Conservation (phyloP, 2,888 invertebrate species). For the Argyresthia albistria region DNA sequence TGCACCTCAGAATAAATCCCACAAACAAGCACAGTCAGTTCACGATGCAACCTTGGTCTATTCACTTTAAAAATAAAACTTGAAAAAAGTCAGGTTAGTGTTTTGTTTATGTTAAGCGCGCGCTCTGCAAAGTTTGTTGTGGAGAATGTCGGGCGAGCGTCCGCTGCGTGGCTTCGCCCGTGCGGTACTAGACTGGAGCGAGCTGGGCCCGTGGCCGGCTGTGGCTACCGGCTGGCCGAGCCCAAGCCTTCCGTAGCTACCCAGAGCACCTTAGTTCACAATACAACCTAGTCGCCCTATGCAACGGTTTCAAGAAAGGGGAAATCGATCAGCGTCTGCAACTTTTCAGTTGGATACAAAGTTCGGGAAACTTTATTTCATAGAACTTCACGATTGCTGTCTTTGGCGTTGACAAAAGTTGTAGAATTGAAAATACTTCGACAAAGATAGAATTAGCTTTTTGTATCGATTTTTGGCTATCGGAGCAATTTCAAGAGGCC, state of each 20-base stretch:
- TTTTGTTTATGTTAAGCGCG: conserved; percentile 27
- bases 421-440: too few relatives aligned
- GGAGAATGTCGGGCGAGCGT: conserved; percentile 32
- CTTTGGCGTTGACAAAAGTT: too few relatives aligned
- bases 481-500: too few relatives aligned
- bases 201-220: conserved; percentile 19
- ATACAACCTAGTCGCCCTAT: not conserved
- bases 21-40: too few relatives aligned
- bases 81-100: conserved; percentile 17
- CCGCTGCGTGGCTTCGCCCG: conserved; percentile 46
- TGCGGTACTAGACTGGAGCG: conserved; percentile 45
- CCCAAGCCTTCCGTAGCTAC: not conserved
- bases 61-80: not conserved
- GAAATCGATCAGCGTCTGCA: not conserved
- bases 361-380: too few relatives aligned
- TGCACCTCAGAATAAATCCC: too few relatives aligned
- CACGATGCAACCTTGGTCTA: too few relatives aligned
- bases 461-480: too few relatives aligned
- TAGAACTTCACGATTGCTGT: too few relatives aligned
- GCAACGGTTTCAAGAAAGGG: not conserved
- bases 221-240: conserved; percentile 9
- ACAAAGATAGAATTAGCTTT: too few relatives aligned
- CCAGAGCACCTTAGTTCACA: not conserved
- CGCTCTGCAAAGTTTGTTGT: conserved; percentile 24
- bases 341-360: too few relatives aligned